Percentiles rank a stretch among this genome's conserved stretches.
Evolutionary conservation across 1,140 invertebrate genomes (phyloP).

Genomic region (Glomeris maerens): DNA sequence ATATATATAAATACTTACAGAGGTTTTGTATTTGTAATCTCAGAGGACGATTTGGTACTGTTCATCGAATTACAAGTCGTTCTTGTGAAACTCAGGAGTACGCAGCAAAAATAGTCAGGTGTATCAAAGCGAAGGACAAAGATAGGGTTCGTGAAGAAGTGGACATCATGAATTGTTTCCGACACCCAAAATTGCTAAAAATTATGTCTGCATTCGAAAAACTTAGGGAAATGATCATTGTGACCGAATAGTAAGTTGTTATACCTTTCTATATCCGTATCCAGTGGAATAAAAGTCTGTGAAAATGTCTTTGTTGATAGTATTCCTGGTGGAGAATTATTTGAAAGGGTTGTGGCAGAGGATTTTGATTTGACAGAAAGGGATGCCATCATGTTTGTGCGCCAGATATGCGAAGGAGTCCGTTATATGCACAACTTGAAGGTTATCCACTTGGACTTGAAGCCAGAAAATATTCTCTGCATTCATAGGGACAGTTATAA

Average conservation of each 20-base stretch:
- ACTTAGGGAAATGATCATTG: constrained; percentile 69
- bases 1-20: constrained; percentile 20
- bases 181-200: constrained; percentile 76
- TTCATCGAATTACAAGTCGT: constrained; percentile 52
- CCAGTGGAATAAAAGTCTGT: background rate
- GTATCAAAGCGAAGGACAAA: constrained; percentile 61
- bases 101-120: constrained; percentile 85
- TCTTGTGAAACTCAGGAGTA: constrained; percentile 41
- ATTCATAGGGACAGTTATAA: constrained; percentile 58
- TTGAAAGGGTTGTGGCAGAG: constrained; percentile 78
- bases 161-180: constrained; percentile 74
- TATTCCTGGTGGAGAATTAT: constrained; percentile 79
- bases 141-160: constrained; percentile 80
- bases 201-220: constrained; percentile 75
- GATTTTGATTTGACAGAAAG: constrained; percentile 80
- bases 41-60: constrained; percentile 43
- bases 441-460: constrained; percentile 79
- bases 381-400: constrained; percentile 78
- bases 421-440: constrained; percentile 74
- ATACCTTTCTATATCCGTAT: no score
- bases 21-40: constrained; percentile 12
- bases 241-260: constrained; percentile 84
- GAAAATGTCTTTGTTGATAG: constrained; percentile 34
- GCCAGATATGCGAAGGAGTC: constrained; percentile 78
- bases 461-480: constrained; percentile 90